phyloP scores from a whole-genome alignment of 1,140 invertebrate genomes.

The Trichonephila inaurata region DNA sequence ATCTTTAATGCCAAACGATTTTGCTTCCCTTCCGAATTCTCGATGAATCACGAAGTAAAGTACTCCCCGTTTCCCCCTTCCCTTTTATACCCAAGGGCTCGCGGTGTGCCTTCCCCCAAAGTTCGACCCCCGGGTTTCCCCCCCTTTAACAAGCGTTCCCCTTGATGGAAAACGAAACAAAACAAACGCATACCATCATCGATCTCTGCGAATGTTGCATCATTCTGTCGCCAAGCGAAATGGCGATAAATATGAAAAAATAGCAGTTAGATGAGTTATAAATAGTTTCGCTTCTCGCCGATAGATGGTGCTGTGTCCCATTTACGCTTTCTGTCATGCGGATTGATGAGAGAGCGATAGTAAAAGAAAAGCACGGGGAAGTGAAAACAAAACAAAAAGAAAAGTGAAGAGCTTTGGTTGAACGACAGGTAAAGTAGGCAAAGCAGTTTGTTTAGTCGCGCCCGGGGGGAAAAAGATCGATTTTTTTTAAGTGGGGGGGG shows the following conservation, averaged over 20 bases:
- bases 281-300: background rate
- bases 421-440: constrained; percentile 46
- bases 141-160: constrained; percentile 12
- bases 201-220: constrained; percentile 55
- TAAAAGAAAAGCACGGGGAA: background rate
- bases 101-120: background rate
- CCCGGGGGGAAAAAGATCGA: too few species aligned
- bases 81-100: background rate
- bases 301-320: constrained; percentile 38
- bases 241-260: background rate
- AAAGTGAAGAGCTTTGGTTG: constrained; percentile 10
- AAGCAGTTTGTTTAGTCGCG: constrained; percentile 44
- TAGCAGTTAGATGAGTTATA: background rate
- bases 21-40: constrained; percentile 63
- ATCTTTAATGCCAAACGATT: constrained; percentile 75
- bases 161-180: constrained; percentile 65
- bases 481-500: background rate
- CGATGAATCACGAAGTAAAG: constrained; percentile 72
- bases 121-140: constrained; percentile 17
- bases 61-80: background rate
- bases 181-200: constrained; percentile 64
- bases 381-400: constrained; percentile 1
- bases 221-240: constrained; percentile 19
- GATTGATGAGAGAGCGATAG: constrained; percentile 57
- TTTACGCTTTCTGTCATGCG: constrained; percentile 14